A percentile compares a stretch with the other conserved stretches of the same genome.
Conservation (phyloP, 64 coral and sea anemone genomes). For the Montipora capricornis region DNA sequence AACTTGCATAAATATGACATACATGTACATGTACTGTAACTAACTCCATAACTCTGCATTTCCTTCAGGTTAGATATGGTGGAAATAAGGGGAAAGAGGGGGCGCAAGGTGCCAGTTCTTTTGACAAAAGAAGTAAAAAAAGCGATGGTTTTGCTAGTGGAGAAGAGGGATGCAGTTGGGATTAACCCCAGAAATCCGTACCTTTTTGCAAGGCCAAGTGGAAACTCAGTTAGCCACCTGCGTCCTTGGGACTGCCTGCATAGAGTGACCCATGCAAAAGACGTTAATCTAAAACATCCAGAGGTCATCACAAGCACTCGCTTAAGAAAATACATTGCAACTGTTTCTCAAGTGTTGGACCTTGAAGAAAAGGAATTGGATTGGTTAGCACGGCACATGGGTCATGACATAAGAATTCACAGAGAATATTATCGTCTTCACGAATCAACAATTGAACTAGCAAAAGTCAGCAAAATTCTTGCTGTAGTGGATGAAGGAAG, state of each 20-base stretch:
- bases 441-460: background rate
- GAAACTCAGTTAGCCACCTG: background rate
- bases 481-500: slow-evolving; percentile 12
- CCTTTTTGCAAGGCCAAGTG: slow-evolving; percentile 45
- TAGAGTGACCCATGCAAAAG: background rate
- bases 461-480: background rate
- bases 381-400: slow-evolving; percentile 20
- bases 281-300: slow-evolving; percentile 27
- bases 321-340: slow-evolving; percentile 38
- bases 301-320: slow-evolving; percentile 28
- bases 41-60: background rate
- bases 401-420: slow-evolving; percentile 38
- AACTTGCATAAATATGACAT: too few species aligned
- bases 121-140: background rate
- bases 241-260: slow-evolving; percentile 41
- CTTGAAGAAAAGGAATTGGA: background rate
- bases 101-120: slow-evolving; percentile 26
- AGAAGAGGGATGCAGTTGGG: background rate
- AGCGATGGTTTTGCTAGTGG: background rate
- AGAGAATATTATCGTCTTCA: slow-evolving; percentile 1
- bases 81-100: slow-evolving; percentile 50
- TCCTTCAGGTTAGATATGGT: slow-evolving; percentile 60
- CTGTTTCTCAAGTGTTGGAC: slow-evolving; percentile 21
- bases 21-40: too few species aligned
- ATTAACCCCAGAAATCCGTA: slow-evolving; percentile 34